These are phyloP conservation scores for Epirrhoe alternata DNA, from an alignment of 2,888 invertebrate genomes.

Conservation along the genomic window DNA sequence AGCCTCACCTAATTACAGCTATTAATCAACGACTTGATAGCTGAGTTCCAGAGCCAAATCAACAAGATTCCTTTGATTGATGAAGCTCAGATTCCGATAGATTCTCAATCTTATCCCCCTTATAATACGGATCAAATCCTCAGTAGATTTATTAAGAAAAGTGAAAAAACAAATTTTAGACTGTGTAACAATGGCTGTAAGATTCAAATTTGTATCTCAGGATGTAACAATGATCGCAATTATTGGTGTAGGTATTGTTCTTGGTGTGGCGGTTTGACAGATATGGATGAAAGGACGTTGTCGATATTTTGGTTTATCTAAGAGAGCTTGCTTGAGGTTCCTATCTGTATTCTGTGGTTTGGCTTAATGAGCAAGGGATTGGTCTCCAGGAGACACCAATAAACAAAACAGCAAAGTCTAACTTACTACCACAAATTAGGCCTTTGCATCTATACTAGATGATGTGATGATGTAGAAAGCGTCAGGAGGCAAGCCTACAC, in stretches of 20 bases:
- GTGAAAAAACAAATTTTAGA: not conserved
- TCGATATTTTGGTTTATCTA: slow-evolving; percentile 14
- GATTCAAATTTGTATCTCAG: not conserved
- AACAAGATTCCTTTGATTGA: slow-evolving; percentile 36
- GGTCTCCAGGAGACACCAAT: no score
- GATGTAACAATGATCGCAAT: not conserved
- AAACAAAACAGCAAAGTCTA: no score
- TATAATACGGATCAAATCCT: slow-evolving; percentile 17
- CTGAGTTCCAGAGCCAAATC: slow-evolving; percentile 22
- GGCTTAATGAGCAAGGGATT: no score
- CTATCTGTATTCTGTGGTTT: no score
- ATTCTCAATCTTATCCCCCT: slow-evolving; percentile 19
- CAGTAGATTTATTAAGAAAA: slow-evolving; percentile 8
- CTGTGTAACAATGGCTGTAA: not conserved
- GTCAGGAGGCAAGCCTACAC: no score
- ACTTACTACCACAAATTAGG: no score
- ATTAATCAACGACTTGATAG: slow-evolving; percentile 36
- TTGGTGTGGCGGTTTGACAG: not conserved
- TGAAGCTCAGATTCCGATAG: slow-evolving; percentile 8
- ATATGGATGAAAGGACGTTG: not conserved
- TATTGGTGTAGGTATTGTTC: slow-evolving; percentile 7
- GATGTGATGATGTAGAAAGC: no score
- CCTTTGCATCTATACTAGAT: no score
- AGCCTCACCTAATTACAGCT: slow-evolving; percentile 32
- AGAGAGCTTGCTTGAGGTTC: not conserved